Conservation (phyloP, 2,888 invertebrate species). For the Allacma fusca region DNA sequence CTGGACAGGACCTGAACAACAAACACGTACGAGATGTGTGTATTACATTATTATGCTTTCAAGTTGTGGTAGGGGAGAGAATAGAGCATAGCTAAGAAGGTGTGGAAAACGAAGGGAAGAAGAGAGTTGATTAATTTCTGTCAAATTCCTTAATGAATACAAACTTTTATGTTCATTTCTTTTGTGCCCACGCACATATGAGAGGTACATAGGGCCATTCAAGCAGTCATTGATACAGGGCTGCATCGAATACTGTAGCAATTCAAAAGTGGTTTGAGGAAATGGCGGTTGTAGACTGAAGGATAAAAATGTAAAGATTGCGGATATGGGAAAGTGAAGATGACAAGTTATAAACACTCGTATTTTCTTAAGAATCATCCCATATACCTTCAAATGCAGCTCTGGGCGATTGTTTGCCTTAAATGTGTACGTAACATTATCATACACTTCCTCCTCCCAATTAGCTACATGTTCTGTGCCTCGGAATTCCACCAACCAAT, state of each 20-base stretch:
- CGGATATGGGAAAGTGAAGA: not conserved
- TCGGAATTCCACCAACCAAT: too few species aligned
- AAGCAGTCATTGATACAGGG: too few species aligned
- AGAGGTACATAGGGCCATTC: too few species aligned
- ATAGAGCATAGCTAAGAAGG: not conserved
- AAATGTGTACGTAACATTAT: not conserved
- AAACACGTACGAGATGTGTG: not conserved
- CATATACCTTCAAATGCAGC: not conserved
- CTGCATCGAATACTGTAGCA: not conserved
- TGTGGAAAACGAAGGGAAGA: not conserved
- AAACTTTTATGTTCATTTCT: not conserved
- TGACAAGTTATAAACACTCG: slow-evolving; percentile 16
- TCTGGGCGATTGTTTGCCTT: not conserved
- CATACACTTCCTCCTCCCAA: too few species aligned
- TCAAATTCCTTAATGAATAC: slow-evolving; percentile 3
- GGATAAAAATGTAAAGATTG: not conserved
- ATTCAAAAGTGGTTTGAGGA: slow-evolving; percentile 11
- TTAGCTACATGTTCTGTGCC: too few species aligned
- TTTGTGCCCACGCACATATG: too few species aligned
- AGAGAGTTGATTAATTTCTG: not conserved
- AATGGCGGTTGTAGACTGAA: not conserved
- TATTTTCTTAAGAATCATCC: not conserved
- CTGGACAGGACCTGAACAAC: not conserved
- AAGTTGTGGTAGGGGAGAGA: not conserved
- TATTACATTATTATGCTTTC: not conserved